Base-by-base conservation (phyloP, 1,140 invertebrate genomes). In the Heliconius eleuchia region DNA sequence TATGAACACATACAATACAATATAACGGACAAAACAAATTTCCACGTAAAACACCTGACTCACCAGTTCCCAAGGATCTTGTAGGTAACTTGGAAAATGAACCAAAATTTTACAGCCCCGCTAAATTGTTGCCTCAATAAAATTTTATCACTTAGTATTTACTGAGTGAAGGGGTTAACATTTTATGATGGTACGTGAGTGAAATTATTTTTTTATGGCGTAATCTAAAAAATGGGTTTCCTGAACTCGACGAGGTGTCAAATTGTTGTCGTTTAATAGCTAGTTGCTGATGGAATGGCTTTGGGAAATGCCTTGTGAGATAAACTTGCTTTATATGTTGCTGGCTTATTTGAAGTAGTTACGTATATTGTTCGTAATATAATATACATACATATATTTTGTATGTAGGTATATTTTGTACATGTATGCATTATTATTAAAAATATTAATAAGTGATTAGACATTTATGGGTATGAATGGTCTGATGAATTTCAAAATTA, bases 41-140 rank as follows among this genome's bases (percentile, higher is more conserved):
- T 71, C 70, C 4, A 37, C 27, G 70, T 71, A 13, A 71, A 71
- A 18, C 30, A 71, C 18, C 70, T 84, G 80, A 80, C 80, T 77
- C 78, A 57, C 72, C 78, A 75, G 81, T 83, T 72, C 77, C 70
- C 71, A 46, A 76, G 71, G 34, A 73, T 46, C 71, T 76, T 77
- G 80, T 74, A 77, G 37, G 30, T 23, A 72, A 80, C 76, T 81
- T 80, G 80, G 80, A 79, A 83, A 82, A 82, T 77, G 84, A 83
- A 76, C 71, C 76, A 57, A 50, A 71, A 70, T 76, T 85, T 85
- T 85, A 85, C 78, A 82, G 46, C 76, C 52, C 39, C 77, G 82
- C 77, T 85, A 84, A 85, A 84, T 81, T 82, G 82, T 85, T 84
- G 79, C 83, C 84, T 81, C 80, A 81, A 85, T 84, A 84, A 85